Base-by-base conservation (phyloP, 2,888 invertebrate genomes). In the Anaspis maculata region DNA sequence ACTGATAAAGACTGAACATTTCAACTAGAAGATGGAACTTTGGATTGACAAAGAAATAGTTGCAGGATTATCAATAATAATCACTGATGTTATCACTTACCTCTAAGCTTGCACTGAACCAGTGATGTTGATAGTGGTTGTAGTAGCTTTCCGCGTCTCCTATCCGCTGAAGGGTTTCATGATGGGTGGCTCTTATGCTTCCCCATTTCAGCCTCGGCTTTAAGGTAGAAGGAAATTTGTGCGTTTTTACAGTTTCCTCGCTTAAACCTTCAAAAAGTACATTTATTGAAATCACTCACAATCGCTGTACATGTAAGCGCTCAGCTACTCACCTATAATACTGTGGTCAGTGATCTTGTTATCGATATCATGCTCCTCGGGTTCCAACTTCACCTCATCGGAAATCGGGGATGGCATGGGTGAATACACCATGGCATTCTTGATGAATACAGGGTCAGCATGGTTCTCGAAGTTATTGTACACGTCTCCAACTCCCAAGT, bases 81-180 rank as follows among this genome's bases (percentile, higher is more conserved):
- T n/a, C n/a, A n/a, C n/a, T n/a, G n/a, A n/a, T n/a, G n/a, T n/a
- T n/a, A 19, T 19, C 9, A 15, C n/a, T 46, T 46, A 64, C 64
- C 55, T 65, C 65, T 33, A 65, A 48, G 39, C 64, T 62, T 30
- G 60, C 49, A 48, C 63, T 62, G 41, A 64, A 64, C 65, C 65
- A 65, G 39, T 62, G 57, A 31, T 59, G 57, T 42, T 65, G 65
- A 46, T 65, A 64, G 41, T 61, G 58, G 49, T 65, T 65, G 43
- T 50, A 56, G 28, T 56, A 48, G 35, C 56, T 52, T 13, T 48
- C 49, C 21, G 45, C 42, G 33, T 41, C 44, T 25, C 58, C 59
- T 62, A 65, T 63, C 60, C 63, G 57, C 33, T 64, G 64, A 23
- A 64, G 44, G 6, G 59, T 56, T 49, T 64, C 66, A 42, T 64